Evolutionary conservation across 2,113 vertebrate genomes (phyloP), one percentile per base, ranked within the genome.

Genomic region (Nerophis ophidion): DNA sequence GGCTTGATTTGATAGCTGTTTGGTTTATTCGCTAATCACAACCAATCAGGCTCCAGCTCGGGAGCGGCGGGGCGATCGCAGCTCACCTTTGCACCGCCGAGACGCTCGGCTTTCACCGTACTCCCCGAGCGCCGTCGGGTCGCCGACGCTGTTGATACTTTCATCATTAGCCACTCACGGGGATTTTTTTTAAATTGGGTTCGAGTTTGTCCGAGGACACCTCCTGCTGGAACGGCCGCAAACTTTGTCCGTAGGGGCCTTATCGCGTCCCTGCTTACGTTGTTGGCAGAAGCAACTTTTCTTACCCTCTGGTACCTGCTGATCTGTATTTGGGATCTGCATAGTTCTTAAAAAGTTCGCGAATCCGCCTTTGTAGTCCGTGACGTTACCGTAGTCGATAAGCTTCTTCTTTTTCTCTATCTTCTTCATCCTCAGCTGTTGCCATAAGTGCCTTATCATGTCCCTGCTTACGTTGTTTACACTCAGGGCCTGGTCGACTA

Each of bases 1-100:
- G 40, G 68, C 77, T 79, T 86, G 86, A 86, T 87, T 84, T 81
- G 84, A 86, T 85, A 86, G 79, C 73, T 78, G 85, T 84, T 78
- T 84, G 85, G 84, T 84, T 82, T 86, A 84, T 86, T 75, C 81
- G 57, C 79, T 84, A 81, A 87, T 87, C 87, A 86, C 70, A 82
- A 82, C 83, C 81, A 87, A 86, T 85, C 81, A 84, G 71, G 72
- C 79, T 77, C 76, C 75, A 56, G 80, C 81, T 55, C 48, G 3
- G 64, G 68, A 78, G 63, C 81, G 75, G 80, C 55, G 69, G 75
- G 78, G 63, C 66, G 70, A 68, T 65, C 51, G 0, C 60, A 16
- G 63, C 70, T 83, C 77, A 60, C 75, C 75, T 76, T 71, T 68
- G 19, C 59, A 35, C 71, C 73, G 5, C 61, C 6, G 72, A 75